phyloP scores from a whole-genome alignment of 2,113 vertebrate genomes.

The Cettia cetti region DNA sequence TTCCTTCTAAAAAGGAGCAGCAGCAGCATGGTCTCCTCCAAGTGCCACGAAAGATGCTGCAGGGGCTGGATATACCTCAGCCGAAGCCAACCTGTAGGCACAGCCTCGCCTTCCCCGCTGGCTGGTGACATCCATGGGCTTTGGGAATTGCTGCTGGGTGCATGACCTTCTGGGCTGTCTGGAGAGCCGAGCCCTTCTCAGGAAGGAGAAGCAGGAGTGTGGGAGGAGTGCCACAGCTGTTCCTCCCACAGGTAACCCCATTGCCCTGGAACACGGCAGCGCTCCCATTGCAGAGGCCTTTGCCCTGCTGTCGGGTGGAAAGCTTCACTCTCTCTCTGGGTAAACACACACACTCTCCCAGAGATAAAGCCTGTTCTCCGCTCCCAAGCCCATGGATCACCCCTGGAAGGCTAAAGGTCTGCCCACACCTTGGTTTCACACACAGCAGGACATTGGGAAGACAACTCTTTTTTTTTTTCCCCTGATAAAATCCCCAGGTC shows the following conservation, averaged over 20 bases:
- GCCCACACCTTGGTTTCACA: neutral
- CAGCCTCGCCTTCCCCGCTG: neutral
- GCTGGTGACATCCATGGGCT: neutral
- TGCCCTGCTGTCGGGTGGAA: neutral
- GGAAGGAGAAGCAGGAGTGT: neutral
- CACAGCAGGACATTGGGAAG: neutral
- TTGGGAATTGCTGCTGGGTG: neutral
- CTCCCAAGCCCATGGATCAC: neutral
- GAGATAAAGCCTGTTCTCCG: fast-evolving
- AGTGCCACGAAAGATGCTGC: fast-evolving
- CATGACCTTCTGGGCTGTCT: fast-evolving
- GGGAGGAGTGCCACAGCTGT: neutral
- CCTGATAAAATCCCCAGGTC: neutral
- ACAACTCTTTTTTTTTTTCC: fast-evolving
- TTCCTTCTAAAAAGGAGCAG: neutral
- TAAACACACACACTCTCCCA: neutral
- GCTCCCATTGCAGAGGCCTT: neutral
- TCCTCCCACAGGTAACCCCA: neutral
- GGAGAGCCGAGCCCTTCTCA: neutral
- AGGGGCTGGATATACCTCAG: fast-evolving
- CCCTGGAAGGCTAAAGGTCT: neutral
- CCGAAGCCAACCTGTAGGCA: neutral
- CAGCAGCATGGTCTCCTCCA: neutral
- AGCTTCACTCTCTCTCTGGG: neutral
- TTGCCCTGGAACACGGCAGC: neutral